phyloP scores from a whole-genome alignment of 2,113 vertebrate species.

The Triplophysa siluroides region DNA sequence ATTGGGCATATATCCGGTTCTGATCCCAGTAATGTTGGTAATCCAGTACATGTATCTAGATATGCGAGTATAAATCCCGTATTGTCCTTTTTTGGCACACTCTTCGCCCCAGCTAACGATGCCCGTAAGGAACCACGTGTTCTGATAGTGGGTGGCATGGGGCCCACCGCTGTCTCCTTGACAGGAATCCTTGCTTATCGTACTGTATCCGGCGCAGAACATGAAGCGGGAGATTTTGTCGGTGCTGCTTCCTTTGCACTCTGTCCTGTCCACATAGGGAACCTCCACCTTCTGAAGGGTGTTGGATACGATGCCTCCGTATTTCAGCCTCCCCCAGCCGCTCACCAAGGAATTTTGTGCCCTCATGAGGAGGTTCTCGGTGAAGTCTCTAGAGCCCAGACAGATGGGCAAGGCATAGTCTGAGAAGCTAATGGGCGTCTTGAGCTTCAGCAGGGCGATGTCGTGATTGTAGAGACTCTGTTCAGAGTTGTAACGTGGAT shows the following conservation, averaged over 20 bases:
- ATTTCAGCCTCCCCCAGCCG: constrained; percentile 81
- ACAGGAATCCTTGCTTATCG: constrained; percentile 79
- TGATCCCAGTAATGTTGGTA: constrained; percentile 66
- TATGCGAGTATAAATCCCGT: constrained; percentile 89
- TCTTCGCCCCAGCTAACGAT: constrained; percentile 96
- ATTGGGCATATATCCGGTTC: neutral
- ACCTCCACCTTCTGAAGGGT: constrained; percentile 82
- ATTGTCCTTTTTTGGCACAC: constrained; percentile 86
- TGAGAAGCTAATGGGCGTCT: constrained; percentile 71
- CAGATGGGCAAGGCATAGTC: constrained; percentile 82
- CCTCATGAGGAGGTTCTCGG: constrained; percentile 72
- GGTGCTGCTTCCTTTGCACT: constrained; percentile 80
- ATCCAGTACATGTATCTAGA: constrained; percentile 86
- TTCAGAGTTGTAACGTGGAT: constrained; percentile 69
- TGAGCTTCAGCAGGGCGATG: constrained; percentile 86
- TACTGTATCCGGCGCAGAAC: constrained; percentile 87
- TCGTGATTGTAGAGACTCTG: constrained; percentile 80
- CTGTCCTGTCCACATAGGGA: constrained; percentile 79
- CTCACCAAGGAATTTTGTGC: constrained; percentile 77
- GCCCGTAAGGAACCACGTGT: constrained; percentile 89
- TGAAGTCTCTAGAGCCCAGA: constrained; percentile 83
- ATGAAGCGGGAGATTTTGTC: constrained; percentile 79
- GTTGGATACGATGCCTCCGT: constrained; percentile 65
- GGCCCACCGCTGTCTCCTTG: constrained; percentile 93
- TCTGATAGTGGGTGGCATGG: constrained; percentile 76